Percentiles rank a stretch among this genome's conserved stretches.
Conservation (phyloP, 2,797 vertebrate species). For the Sardinella longiceps region DNA sequence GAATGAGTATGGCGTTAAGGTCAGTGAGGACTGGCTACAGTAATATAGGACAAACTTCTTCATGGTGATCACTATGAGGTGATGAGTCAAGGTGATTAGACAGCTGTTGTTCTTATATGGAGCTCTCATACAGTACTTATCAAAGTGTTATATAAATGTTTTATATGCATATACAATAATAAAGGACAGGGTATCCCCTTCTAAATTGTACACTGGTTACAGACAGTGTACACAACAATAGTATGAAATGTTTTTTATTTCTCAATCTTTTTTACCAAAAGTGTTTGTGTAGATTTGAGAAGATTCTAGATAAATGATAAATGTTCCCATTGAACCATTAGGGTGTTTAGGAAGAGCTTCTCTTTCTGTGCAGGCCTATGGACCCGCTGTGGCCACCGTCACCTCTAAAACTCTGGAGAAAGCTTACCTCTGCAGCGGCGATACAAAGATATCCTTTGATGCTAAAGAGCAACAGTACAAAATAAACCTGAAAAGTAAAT, state of each 20-base stretch:
- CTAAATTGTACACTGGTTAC: too few relatives aligned
- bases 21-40: slow-evolving; percentile 59
- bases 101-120: not conserved
- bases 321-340: not conserved
- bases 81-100: not conserved
- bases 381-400: slow-evolving; percentile 62
- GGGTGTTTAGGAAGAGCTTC: not conserved
- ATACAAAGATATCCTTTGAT: slow-evolving; percentile 73
- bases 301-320: not conserved
- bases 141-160: too few relatives aligned
- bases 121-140: too few relatives aligned
- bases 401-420: slow-evolving; percentile 85
- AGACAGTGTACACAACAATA: too few relatives aligned
- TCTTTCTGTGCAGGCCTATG: slow-evolving; percentile 58
- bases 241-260: too few relatives aligned
- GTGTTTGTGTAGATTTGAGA: not conserved
- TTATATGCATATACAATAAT: too few relatives aligned
- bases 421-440: slow-evolving; percentile 70
- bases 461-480: slow-evolving; percentile 78
- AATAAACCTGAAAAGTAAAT: slow-evolving; percentile 76
- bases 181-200: too few relatives aligned
- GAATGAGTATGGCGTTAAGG: slow-evolving; percentile 83
- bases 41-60: slow-evolving; percentile 15
- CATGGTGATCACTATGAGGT: not conserved
- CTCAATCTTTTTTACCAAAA: too few relatives aligned